Evolutionary conservation across 2,888 invertebrate species (phyloP), one percentile per base, ranked within the genome.

Genomic region (Idaea biselata): DNA sequence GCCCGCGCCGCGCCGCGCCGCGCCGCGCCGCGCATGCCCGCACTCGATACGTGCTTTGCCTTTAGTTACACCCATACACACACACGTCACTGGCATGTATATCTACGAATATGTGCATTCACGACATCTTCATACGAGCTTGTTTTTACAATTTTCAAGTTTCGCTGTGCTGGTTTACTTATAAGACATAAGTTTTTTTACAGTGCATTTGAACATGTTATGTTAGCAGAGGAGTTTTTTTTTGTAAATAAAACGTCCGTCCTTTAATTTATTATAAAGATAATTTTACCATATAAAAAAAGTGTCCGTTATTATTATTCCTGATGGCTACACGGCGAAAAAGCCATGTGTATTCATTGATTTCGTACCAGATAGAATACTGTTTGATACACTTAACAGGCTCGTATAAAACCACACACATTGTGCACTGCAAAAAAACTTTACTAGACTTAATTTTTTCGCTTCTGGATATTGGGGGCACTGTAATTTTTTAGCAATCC

Each of bases 51-150:
- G 80, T 78, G 82, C 84, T 83, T 80, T 74, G 82, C 81, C 78
- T 77, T 69, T 76, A 80, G 78, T 76, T 72, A 75, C 79, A 79
- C 79, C 71, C 73, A 25, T 67, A 61, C 16, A 68, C 69, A 67
- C 67, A 68, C 68, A 65, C 73, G 70, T 68, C 78, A 76, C 77
- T 64, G 75, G 82, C 83, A 82, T 83, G 82, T 60, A 62, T 71
- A 64, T 63, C 60, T 73, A 77, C 75, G 69, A 72, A 64, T 71
- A 75, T 75, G 80, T 68, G 66, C 44, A 44, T 44, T 77, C 80
- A 82, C 83, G 77, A 84, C 86, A 86, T 82, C 72, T 70, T 81
- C 87, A 87, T 87, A 76, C 75, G 78, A 82, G 89, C 89, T 89
- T 89, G 82, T 83, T 87, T 73, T 83, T 81, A 71, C 70, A 73